phyloP scores from a whole-genome alignment of 2,888 invertebrate species.

The Linhomoeus sp. region DNA sequence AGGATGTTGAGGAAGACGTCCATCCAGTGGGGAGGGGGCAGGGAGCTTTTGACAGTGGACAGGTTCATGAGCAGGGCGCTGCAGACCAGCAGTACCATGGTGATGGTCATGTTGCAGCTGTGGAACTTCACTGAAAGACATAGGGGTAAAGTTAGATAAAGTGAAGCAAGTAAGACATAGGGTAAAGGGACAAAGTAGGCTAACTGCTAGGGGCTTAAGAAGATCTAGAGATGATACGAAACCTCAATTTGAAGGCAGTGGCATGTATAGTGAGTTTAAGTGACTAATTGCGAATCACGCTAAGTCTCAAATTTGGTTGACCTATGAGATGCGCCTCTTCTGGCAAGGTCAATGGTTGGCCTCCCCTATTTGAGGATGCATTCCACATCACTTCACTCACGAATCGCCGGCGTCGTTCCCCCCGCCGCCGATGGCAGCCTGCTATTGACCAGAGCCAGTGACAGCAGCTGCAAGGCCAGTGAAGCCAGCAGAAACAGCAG shows the following conservation, averaged over 20 bases:
- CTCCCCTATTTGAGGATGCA: too few species aligned
- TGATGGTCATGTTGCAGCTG: constrained; percentile 22
- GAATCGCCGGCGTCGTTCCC: constrained; percentile 18
- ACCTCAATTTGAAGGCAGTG: too few species aligned
- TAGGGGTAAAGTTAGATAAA: neutral
- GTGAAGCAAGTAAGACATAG: too few species aligned
- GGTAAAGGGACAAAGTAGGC: too few species aligned
- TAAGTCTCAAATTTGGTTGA: too few species aligned
- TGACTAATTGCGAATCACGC: too few species aligned
- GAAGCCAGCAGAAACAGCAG: constrained; percentile 12
- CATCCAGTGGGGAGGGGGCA: constrained; percentile 6
- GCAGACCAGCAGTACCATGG: constrained; percentile 17
- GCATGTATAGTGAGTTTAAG: too few species aligned
- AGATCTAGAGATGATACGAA: too few species aligned
- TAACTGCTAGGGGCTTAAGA: too few species aligned
- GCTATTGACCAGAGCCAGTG: constrained; percentile 16
- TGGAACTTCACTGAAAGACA: constrained; percentile 23
- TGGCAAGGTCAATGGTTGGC: too few species aligned
- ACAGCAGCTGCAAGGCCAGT: constrained; percentile 18
- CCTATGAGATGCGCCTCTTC: too few species aligned
- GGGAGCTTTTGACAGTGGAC: neutral
- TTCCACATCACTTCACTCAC: too few species aligned
- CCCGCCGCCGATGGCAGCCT: constrained; percentile 22
- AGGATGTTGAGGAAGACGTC: neutral
- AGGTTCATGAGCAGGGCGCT: constrained; percentile 17